Base-by-base conservation (phyloP, 2,888 invertebrate species). In the Beris chalybata region DNA sequence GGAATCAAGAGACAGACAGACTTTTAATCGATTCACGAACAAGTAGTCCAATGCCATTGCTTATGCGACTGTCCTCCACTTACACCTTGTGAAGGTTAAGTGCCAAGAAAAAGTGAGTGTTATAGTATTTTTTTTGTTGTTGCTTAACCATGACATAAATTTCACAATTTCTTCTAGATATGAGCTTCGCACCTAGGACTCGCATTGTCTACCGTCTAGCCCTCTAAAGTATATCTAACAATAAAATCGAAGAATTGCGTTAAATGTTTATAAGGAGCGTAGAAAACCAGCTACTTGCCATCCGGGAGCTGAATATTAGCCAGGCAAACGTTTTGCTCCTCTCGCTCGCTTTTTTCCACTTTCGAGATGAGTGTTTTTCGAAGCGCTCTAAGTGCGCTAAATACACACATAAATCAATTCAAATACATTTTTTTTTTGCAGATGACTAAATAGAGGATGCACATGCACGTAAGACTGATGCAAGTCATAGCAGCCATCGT, bases 41-140 rank as follows among this genome's bases (percentile, higher is more conserved):
- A 59, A 59, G 30, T 59, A 59, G 58, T 48, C 58, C 58, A 59
- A 59, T 61, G 61, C 61, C 61, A 61, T 61, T 61, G 61, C 52
- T 61, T 52, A 52, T 52, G 61, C 52, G 52, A 47, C 52, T 38
- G 61, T 44, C 52, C 61, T 61, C 52, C 61, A 52, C 61, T 61
- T 61, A 50, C 52, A 61, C 61, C 61, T 43, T 15, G 61, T 29
- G 50, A 61, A 61, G 61, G 61, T 43, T 50, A 52, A 32, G 43
- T 52, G 52, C 61, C 61, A 61, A 61, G 52, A 61, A 61, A 61
- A 61, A 38, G 50, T 22, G 22, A 12, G 54, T 54, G 9, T 38
- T 38, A 56, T 43, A 31, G 15, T 43, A 38, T 43, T 61, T 38
- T 52, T 38, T 43, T 61, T 38, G 38, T 38, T 22, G 22, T 29